phyloP scores from a whole-genome alignment of 2,888 invertebrate genomes.

The Alviniconcha strummeri region DNA sequence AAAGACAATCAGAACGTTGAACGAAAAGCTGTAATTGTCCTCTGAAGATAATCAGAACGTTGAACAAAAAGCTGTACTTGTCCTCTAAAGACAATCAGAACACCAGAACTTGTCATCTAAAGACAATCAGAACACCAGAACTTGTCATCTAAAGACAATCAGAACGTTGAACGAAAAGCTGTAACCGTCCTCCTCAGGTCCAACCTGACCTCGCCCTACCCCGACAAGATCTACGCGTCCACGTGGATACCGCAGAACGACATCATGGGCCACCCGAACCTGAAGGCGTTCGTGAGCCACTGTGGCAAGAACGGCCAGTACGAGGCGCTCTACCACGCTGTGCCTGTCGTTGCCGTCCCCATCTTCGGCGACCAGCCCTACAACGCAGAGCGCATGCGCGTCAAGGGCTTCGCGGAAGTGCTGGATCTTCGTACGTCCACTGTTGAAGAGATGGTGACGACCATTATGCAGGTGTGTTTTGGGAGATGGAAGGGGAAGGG shows the following conservation, averaged over 20 bases:
- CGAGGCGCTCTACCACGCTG: slow-evolving; percentile 57
- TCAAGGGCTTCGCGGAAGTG: slow-evolving; percentile 38
- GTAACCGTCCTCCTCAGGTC: neutral
- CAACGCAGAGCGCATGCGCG: slow-evolving; percentile 35
- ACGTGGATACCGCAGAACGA: slow-evolving; percentile 58
- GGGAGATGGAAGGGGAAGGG: too few relatives aligned
- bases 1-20: too few relatives aligned
- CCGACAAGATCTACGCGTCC: slow-evolving; percentile 39
- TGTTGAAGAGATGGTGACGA: slow-evolving; percentile 16
- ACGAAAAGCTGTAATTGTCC: too few relatives aligned
- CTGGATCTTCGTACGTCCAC: slow-evolving; percentile 27
- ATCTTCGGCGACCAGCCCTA: slow-evolving; percentile 47
- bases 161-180: too few relatives aligned
- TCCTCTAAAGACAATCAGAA: too few relatives aligned
- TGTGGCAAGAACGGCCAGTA: slow-evolving; percentile 56
- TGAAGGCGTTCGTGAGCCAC: slow-evolving; percentile 55
- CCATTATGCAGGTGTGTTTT: slow-evolving; percentile 25
- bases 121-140: too few relatives aligned
- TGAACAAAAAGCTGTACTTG: too few relatives aligned
- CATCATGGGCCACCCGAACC: slow-evolving; percentile 50
- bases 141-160: too few relatives aligned
- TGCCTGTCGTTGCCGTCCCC: slow-evolving; percentile 56
- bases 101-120: too few relatives aligned
- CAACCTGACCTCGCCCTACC: slow-evolving; percentile 37
- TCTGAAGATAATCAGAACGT: too few relatives aligned